phyloP scores from a whole-genome alignment of 2,113 vertebrate species.

The Todiramphus chloris region DNA sequence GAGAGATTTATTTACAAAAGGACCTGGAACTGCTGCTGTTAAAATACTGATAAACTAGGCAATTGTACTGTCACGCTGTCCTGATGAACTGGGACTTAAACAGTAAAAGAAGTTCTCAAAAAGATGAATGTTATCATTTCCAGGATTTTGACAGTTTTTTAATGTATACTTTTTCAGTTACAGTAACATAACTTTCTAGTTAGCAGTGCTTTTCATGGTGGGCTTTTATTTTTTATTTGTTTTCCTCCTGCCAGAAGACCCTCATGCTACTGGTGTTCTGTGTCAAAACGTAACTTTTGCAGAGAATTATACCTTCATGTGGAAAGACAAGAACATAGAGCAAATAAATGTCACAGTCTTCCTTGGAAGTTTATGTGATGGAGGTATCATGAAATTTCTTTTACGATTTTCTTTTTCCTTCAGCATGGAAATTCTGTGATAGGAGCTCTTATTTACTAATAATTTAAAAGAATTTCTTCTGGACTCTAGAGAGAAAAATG shows the following conservation, averaged over 20 bases:
- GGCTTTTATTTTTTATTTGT: background rate
- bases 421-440: background rate
- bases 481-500: background rate
- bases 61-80: background rate
- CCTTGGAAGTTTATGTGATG: slow-evolving; percentile 63
- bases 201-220: background rate
- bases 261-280: background rate
- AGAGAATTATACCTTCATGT: slow-evolving; percentile 84
- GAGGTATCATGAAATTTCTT: slow-evolving; percentile 35
- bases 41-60: background rate
- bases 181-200: background rate
- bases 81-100: background rate
- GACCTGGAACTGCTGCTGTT: background rate
- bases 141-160: background rate
- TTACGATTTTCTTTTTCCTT: background rate
- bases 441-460: background rate
- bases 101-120: background rate
- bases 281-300: slow-evolving; percentile 82
- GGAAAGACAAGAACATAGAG: slow-evolving; percentile 80
- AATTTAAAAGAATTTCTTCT: background rate
- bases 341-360: slow-evolving; percentile 74
- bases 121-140: background rate
- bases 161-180: background rate
- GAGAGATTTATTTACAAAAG: background rate
- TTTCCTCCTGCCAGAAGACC: slow-evolving; percentile 41